Evolutionary conservation across 2,113 vertebrate genomes (phyloP).

Genomic region (Petrocephalus microphthalmus): DNA sequence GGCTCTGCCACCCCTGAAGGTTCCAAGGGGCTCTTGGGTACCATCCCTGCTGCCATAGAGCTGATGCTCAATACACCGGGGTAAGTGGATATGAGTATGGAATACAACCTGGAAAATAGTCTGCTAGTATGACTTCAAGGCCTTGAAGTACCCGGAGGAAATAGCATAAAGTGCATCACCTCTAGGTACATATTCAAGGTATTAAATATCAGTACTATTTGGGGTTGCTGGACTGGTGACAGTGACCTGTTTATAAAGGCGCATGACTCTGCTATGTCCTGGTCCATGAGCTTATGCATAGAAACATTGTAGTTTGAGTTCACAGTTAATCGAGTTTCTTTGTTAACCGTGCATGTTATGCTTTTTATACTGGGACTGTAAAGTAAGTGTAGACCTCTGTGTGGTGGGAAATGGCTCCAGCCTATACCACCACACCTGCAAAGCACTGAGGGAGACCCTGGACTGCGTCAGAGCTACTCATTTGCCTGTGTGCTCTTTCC

Average conservation of each 20-base stretch:
- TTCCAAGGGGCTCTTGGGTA: constrained; percentile 66
- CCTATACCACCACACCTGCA: not conserved
- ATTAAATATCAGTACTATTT: not conserved
- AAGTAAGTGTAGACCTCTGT: not conserved
- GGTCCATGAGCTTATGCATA: not conserved
- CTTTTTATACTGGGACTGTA: not conserved
- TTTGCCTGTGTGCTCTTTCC: constrained; percentile 9
- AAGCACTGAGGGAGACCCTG: not conserved
- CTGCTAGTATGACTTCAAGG: not conserved
- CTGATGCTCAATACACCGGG: constrained; percentile 72
- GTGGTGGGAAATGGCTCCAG: too few relatives aligned
- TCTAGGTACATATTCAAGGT: not conserved
- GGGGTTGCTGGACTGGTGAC: not conserved
- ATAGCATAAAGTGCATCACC: not conserved
- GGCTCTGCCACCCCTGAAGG: constrained; percentile 76
- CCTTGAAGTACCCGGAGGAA: not conserved
- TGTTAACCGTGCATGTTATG: not conserved
- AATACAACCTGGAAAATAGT: not conserved
- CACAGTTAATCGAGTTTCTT: not conserved
- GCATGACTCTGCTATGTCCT: not conserved
- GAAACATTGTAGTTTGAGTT: not conserved
- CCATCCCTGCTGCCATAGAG: constrained; percentile 72
- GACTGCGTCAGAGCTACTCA: not conserved
- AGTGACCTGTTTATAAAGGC: not conserved
- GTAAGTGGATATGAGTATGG: constrained; percentile 49